Percentiles rank a stretch among this genome's conserved stretches.
Conservation (phyloP, 1,140 invertebrate species). For the Lysiphlebus fabarum region DNA sequence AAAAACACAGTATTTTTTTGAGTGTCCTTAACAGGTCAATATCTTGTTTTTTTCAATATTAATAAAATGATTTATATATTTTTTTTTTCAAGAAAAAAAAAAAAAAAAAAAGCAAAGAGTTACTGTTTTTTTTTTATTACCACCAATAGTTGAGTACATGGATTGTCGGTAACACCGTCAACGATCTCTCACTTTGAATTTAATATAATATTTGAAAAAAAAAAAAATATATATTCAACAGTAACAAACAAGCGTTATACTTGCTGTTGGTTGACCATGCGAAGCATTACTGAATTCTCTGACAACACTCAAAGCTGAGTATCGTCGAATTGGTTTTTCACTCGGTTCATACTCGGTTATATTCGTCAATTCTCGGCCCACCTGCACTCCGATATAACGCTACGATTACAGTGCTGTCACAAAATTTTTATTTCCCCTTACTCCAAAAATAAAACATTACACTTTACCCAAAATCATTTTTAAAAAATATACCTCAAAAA, state of each 20-base stretch:
- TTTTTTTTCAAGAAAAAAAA: no score
- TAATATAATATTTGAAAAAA: constrained; percentile 28
- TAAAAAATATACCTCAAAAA: no score
- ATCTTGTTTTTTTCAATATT: no score
- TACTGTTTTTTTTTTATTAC: background rate
- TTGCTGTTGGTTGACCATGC: constrained; percentile 46
- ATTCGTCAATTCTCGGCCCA: constrained; percentile 40
- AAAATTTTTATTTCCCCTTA: no score
- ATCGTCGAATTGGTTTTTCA: constrained; percentile 45
- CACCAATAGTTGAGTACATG: background rate
- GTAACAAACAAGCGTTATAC: constrained; percentile 37
- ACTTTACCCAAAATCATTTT: no score
- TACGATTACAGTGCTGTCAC: constrained; percentile 34
- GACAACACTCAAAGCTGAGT: constrained; percentile 46
- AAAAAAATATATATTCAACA: constrained; percentile 36
- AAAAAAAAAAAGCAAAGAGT: no score
- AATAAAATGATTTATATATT: no score
- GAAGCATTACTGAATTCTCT: constrained; percentile 54
- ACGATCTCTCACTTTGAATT: constrained; percentile 3
- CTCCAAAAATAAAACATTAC: no score
- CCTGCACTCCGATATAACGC: constrained; percentile 45
- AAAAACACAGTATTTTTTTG: no score
- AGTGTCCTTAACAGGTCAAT: no score
- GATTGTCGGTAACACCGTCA: constrained; percentile 14
- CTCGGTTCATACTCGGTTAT: constrained; percentile 35